Percentiles rank a stretch among this genome's conserved stretches.
Evolutionary conservation across 2,113 vertebrate species (phyloP).

Genomic region (Syngnathus floridae): DNA sequence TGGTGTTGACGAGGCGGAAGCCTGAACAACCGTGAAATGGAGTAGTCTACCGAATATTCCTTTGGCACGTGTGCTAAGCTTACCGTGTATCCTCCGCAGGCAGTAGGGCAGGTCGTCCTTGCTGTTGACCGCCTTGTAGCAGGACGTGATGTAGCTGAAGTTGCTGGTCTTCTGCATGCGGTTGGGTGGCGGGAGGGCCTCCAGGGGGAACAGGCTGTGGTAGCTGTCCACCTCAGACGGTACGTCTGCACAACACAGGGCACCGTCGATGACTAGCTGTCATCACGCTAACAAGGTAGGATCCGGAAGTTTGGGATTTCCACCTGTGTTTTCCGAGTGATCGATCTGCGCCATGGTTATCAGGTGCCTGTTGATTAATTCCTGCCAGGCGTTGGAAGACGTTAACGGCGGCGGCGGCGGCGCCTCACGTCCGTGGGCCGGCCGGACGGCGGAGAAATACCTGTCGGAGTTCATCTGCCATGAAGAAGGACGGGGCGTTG

Average conservation of each 20-base stretch:
- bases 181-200: slow-evolving; percentile 90
- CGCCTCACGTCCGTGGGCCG: background rate
- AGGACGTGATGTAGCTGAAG: slow-evolving; percentile 97
- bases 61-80: background rate
- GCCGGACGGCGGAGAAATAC: slow-evolving; percentile 55
- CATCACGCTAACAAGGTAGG: background rate
- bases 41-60: background rate
- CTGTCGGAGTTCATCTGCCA: slow-evolving; percentile 97
- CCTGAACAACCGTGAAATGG: slow-evolving; percentile 62
- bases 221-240: slow-evolving; percentile 97
- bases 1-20: slow-evolving; percentile 97
- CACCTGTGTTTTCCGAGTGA: slow-evolving; percentile 96
- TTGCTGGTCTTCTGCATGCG: slow-evolving; percentile 98
- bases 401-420: background rate
- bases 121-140: slow-evolving; percentile 98
- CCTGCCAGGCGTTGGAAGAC: slow-evolving; percentile 64
- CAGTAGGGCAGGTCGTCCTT: slow-evolving; percentile 98
- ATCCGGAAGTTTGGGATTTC: background rate
- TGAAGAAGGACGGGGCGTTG: slow-evolving; percentile 98
- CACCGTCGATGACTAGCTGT: background rate
- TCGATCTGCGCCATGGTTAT: slow-evolving; percentile 99
- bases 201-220: slow-evolving; percentile 95
- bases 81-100: slow-evolving; percentile 96
- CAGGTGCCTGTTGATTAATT: slow-evolving; percentile 96
- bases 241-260: slow-evolving; percentile 73